Base-by-base conservation (phyloP, 2,113 vertebrate species). In the Melierax canorus region DNA sequence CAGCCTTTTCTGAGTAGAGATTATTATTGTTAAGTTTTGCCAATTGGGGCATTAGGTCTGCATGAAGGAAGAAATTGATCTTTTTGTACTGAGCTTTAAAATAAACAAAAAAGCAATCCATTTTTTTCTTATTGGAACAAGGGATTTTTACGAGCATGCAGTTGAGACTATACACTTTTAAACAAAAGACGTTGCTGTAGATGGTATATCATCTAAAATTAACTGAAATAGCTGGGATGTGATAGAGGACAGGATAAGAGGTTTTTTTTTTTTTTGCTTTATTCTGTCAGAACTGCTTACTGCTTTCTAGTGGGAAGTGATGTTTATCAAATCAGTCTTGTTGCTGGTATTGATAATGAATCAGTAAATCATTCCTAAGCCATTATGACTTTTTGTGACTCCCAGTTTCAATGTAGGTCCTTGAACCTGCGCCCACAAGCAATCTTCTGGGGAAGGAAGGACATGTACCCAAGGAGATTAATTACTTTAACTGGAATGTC, bases 391-490 rank as follows among this genome's bases (percentile, higher is more conserved):
- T 30, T 26, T 64, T 55, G 36, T 4, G 7, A 15, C 56, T 92
- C 29, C 23, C 41, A 12, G 5, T 53, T 77, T 92, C 53, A 67
- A 1, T 12, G 36, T 2, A 50, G 56, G 27, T 27, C 62, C 39
- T 64, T 53, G n/a, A 53, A 68, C 34, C 16, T 18, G 68, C 78
- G 32, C 46, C n/a, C 29, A 7, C 7, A 24, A 34, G 32, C 58
- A 15, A 1, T 36, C 29, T 26, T 18, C 36, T 64, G 27, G 43
- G 58, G 51, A 50, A 59, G 60, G 56, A 78, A 41, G 41, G 55
- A 38, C 0, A 0, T 5, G 7, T 15, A 29, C 20, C 53, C 43
- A 32, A 73, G 68, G 5, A 29, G 16, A 26, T 11, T 0, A 5
- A 3, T 38, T 34, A 6, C 11, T 67, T 19, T 13, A 34, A 24